Conservation (phyloP, 37 sponge, comb jelly and placozoan species). For the Amphimedon queenslandica region DNA sequence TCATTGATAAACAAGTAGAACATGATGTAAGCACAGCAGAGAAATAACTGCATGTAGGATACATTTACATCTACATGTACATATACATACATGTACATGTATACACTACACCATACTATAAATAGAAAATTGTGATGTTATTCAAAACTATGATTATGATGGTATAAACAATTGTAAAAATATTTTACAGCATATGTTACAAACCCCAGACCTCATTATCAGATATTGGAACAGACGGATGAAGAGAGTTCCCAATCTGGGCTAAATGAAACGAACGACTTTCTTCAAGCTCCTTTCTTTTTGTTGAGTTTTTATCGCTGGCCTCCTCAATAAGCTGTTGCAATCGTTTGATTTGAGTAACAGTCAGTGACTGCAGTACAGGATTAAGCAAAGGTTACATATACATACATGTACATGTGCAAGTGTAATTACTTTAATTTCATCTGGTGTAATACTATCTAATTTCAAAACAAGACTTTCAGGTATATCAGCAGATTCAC, state of each 20-base stretch:
- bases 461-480: constrained; percentile 40
- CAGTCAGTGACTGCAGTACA: constrained; percentile 43
- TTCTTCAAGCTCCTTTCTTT: constrained; percentile 63
- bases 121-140: neutral
- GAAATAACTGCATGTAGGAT: too few species aligned
- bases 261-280: constrained; percentile 51
- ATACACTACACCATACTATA: neutral
- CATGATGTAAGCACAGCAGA: too few species aligned
- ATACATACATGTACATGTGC: neutral
- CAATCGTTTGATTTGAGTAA: constrained; percentile 74
- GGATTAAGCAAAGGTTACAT: neutral
- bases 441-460: constrained; percentile 52
- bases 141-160: constrained; percentile 82
- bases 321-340: constrained; percentile 55
- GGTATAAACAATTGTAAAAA: neutral
- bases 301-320: constrained; percentile 23
- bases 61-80: neutral
- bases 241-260: constrained; percentile 88
- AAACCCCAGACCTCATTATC: constrained; percentile 88
- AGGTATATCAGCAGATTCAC: constrained; percentile 48
- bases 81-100: neutral
- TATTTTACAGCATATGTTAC: too few species aligned
- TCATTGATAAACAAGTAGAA: too few species aligned
- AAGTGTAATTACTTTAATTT: constrained; percentile 32
- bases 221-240: constrained; percentile 81